Evolutionary conservation across 2,113 vertebrate species (phyloP).

Genomic region (Hipposideros armiger): DNA sequence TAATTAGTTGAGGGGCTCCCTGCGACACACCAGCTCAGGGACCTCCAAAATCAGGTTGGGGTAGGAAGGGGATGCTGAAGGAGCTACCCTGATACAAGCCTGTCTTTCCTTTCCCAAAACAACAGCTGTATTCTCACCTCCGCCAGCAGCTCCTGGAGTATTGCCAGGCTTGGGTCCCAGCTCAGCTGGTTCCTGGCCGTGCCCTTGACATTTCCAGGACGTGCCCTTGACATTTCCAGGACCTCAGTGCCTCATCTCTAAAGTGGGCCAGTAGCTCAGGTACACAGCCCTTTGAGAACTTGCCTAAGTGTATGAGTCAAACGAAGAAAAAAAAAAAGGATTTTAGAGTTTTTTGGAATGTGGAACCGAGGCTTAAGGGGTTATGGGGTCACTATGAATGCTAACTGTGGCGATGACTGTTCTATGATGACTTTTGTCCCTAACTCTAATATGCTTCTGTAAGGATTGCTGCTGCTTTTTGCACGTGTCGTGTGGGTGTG

Average conservation of each 20-base stretch:
- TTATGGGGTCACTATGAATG: not conserved
- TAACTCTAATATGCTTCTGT: fast-evolving
- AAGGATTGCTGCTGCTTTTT: not conserved
- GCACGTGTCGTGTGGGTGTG: fast-evolving
- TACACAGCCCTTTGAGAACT: not conserved
- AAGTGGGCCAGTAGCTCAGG: not conserved
- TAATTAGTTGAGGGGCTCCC: conserved; percentile 76
- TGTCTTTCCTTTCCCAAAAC: not conserved
- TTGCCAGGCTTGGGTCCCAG: not conserved
- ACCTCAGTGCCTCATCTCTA: not conserved
- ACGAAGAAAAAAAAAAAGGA: not conserved
- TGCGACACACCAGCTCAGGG: conserved; percentile 45
- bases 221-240: not conserved
- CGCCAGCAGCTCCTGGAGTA: not conserved
- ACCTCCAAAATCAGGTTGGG: not conserved
- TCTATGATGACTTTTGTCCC: not conserved
- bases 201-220: not conserved
- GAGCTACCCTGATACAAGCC: not conserved
- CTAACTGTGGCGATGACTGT: fast-evolving
- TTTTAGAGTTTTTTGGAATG: not conserved
- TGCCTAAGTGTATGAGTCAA: not conserved
- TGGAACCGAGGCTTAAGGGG: not conserved
- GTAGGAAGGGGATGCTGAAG: not conserved
- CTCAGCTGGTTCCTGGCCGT: not conserved
- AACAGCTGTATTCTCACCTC: not conserved